Conservation (phyloP, 2,113 vertebrate species). For the Spheniscus mendiculus region DNA sequence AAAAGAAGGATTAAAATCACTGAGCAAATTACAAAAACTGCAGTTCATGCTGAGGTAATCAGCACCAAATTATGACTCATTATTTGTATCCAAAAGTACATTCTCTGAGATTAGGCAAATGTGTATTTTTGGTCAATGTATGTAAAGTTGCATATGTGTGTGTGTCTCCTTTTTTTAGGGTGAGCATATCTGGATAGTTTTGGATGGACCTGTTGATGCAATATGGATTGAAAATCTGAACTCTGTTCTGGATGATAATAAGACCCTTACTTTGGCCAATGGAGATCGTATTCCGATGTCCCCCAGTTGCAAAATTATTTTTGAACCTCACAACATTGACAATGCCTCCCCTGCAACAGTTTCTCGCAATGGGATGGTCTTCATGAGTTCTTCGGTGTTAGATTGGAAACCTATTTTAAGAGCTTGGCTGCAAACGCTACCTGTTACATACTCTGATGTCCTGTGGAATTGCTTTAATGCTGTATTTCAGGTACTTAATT, state of each 20-base stretch:
- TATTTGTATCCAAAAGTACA: background rate
- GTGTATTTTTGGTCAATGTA: background rate
- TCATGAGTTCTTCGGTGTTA: slow-evolving; percentile 96
- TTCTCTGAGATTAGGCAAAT: background rate
- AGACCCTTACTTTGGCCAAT: slow-evolving; percentile 93
- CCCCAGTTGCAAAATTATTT: slow-evolving; percentile 92
- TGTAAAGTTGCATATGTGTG: background rate
- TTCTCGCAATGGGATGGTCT: slow-evolving; percentile 97
- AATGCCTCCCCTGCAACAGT: slow-evolving; percentile 96
- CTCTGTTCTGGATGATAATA: slow-evolving; percentile 96
- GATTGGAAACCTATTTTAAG: slow-evolving; percentile 91
- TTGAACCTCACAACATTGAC: slow-evolving; percentile 96
- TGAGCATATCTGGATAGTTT: slow-evolving; percentile 94
- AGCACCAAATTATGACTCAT: background rate
- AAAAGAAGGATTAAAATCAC: background rate
- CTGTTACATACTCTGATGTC: slow-evolving; percentile 64
- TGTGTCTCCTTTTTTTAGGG: slow-evolving; percentile 70
- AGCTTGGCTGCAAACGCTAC: slow-evolving; percentile 79
- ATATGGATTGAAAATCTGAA: slow-evolving; percentile 99
- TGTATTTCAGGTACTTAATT: slow-evolving; percentile 79
- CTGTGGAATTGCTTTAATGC: slow-evolving; percentile 76
- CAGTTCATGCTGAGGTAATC: background rate
- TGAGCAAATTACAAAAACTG: background rate
- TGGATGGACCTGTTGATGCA: slow-evolving; percentile 95
- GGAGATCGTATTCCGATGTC: slow-evolving; percentile 97